Conservation (phyloP, 2,888 invertebrate species). For the Tipula vernalis region DNA sequence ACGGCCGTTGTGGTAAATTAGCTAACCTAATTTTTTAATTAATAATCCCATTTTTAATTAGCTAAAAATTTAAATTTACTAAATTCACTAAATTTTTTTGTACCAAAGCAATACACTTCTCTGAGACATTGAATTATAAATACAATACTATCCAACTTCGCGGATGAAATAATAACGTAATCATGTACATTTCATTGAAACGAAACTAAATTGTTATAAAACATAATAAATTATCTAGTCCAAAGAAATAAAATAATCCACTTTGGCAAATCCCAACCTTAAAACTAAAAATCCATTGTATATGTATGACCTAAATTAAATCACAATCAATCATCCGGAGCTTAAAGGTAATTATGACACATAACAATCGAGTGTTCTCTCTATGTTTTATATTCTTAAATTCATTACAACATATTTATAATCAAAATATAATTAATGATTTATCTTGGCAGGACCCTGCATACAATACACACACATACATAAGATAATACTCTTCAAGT, state of each 20-base stretch:
- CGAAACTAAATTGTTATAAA: neutral
- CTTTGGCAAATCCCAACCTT: neutral
- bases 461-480: neutral
- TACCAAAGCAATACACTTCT: too few species aligned
- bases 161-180: too few species aligned
- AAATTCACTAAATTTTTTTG: too few species aligned
- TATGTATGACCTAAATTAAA: neutral
- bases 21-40: too few species aligned
- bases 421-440: slow-evolving; percentile 4
- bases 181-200: neutral
- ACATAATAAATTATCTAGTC: neutral
- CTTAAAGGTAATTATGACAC: neutral
- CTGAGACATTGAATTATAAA: too few species aligned
- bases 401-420: neutral
- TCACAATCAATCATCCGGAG: neutral
- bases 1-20: too few species aligned
- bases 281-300: neutral
- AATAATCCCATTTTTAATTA: too few species aligned
- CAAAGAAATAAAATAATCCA: neutral
- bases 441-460: neutral
- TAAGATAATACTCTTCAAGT: neutral
- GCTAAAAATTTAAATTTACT: too few species aligned
- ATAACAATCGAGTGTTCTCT: neutral
- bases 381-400: neutral
- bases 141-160: too few species aligned